Evolutionary conservation across 1,140 invertebrate genomes (phyloP).

Genomic region (Magallana angulata): DNA sequence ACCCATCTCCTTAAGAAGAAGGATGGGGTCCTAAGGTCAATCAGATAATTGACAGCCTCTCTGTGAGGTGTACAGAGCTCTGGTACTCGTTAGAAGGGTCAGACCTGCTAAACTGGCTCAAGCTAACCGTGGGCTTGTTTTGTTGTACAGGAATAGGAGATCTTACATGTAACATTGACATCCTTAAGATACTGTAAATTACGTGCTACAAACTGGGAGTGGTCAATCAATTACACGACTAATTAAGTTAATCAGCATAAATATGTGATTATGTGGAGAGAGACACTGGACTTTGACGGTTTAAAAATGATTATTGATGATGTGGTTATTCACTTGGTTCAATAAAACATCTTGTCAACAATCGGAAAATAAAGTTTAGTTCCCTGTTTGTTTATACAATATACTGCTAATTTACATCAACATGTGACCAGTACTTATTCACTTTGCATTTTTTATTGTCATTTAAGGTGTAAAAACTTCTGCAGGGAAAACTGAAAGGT

Average conservation of each 20-base stretch:
- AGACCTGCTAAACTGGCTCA: neutral
- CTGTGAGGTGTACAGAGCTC: neutral
- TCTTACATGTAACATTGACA: neutral
- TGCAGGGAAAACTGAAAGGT: too few relatives aligned
- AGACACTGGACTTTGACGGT: too few relatives aligned
- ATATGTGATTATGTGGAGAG: neutral
- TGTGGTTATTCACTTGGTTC: too few relatives aligned
- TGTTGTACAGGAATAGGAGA: neutral
- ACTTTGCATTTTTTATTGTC: too few relatives aligned
- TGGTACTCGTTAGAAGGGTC: neutral
- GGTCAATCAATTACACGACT: constrained; percentile 5
- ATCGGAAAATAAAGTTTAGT: too few relatives aligned
- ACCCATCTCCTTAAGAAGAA: constrained; percentile 1
- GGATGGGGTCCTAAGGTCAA: neutral
- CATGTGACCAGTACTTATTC: too few relatives aligned
- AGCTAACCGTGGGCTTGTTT: neutral
- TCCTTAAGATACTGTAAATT: constrained; percentile 8
- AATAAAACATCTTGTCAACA: too few relatives aligned
- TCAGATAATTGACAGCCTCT: neutral
- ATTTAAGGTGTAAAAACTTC: too few relatives aligned
- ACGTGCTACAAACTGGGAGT: neutral
- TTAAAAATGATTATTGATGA: too few relatives aligned
- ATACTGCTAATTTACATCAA: too few relatives aligned
- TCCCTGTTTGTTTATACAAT: too few relatives aligned
- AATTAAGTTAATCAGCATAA: neutral